phyloP scores from a whole-genome alignment of 2,797 vertebrate genomes.

The Epinephelus coioides region DNA sequence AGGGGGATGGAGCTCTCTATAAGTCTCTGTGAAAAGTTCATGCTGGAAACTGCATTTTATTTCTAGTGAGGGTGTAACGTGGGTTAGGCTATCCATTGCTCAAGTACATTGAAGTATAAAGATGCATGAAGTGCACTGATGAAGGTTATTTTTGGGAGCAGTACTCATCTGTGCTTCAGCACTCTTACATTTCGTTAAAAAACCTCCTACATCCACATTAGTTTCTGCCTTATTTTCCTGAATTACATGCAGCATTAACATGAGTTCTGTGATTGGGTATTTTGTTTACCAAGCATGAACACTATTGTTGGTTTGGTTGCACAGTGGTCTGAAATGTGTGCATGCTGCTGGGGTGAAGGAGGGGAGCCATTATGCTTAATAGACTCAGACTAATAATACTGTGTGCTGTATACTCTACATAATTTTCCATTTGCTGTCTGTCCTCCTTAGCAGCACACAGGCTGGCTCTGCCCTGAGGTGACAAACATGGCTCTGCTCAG shows the following conservation, averaged over 20 bases:
- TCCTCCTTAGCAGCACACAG: constrained; percentile 52
- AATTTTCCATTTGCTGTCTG: constrained; percentile 61
- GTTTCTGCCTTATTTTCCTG: constrained; percentile 13
- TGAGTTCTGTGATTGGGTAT: constrained; percentile 19
- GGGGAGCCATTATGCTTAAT: constrained; percentile 65
- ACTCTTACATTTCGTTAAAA: constrained; percentile 29
- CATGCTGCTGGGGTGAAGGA: constrained; percentile 54
- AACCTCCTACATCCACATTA: constrained; percentile 17
- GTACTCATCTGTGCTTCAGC: constrained; percentile 10
- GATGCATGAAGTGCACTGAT: constrained; percentile 16
- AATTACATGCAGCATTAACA: constrained; percentile 29
- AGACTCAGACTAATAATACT: constrained; percentile 63
- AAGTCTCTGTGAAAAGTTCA: constrained; percentile 47
- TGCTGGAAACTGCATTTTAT: constrained; percentile 36
- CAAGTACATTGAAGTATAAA: constrained; percentile 29
- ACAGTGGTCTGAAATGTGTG: constrained; percentile 44
- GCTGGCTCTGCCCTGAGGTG: constrained; percentile 55
- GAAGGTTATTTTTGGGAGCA: not conserved
- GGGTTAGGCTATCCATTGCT: constrained; percentile 36
- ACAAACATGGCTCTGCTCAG: constrained; percentile 44
- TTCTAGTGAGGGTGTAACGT: constrained; percentile 17
- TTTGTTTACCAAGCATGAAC: constrained; percentile 46
- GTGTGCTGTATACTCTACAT: constrained; percentile 53
- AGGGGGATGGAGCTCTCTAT: constrained; percentile 35
- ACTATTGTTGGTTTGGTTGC: constrained; percentile 46